Percentiles rank a stretch among this genome's conserved stretches.
These are phyloP conservation scores for Tychaedon coryphoeus DNA, from an alignment of 2,113 vertebrate genomes.

Conservation along the genomic window DNA sequence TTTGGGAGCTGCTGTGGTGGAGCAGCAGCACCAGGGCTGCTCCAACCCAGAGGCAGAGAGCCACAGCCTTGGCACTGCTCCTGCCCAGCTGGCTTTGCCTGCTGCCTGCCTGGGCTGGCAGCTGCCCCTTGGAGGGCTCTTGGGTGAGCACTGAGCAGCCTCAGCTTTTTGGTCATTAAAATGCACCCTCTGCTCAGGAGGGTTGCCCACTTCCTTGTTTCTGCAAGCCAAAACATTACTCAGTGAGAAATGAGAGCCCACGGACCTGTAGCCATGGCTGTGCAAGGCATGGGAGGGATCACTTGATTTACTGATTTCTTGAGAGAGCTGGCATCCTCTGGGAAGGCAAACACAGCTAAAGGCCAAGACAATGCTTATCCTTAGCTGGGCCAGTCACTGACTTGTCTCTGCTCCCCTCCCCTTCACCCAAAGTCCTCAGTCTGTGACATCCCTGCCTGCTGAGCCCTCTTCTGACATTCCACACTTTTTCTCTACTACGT, in stretches of 20 bases:
- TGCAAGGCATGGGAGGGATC: rapidly evolving
- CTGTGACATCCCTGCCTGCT: not conserved
- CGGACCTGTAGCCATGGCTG: rapidly evolving
- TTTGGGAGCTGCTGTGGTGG: not conserved
- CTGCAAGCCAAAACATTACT: not conserved
- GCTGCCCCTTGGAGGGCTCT: not conserved
- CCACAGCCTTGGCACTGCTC: not conserved
- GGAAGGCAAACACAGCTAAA: not conserved
- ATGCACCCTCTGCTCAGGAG: rapidly evolving
- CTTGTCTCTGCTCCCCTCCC: not conserved
- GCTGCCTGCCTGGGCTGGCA: not conserved
- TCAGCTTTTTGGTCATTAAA: not conserved
- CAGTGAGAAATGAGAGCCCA: not conserved
- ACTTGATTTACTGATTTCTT: not conserved
- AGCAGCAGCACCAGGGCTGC: not conserved
- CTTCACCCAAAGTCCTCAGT: not conserved
- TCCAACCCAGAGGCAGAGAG: not conserved
- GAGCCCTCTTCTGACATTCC: not conserved
- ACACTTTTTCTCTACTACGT: not conserved
- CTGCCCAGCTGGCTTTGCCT: not conserved
- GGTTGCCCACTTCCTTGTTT: not conserved
- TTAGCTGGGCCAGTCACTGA: not conserved
- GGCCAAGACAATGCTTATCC: not conserved
- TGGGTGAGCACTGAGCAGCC: not conserved
- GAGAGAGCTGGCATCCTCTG: not conserved